These are phyloP conservation scores for Drosophila sulfurigaster DNA, from an alignment of 1,140 invertebrate species.

Conservation along the genomic window DNA sequence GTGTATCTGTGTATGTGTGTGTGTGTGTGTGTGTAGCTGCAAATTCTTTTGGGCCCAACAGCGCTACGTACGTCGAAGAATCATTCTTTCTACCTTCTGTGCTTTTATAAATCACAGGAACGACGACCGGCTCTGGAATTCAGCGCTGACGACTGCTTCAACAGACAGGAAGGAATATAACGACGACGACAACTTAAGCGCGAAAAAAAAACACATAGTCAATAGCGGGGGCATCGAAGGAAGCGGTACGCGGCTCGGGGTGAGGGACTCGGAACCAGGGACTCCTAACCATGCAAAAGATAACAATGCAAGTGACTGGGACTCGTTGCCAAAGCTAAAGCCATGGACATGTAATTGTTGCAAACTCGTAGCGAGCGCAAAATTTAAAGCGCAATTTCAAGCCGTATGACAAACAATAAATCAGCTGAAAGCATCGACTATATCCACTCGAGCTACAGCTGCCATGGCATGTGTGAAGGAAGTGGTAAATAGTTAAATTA, in stretches of 20 bases:
- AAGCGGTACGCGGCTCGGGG: not conserved
- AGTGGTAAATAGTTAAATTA: conserved; percentile 82
- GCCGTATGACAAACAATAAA: conserved; percentile 82
- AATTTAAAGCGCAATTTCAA: conserved; percentile 83
- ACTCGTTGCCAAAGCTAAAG: conserved; percentile 13
- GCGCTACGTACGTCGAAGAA: conserved; percentile 65
- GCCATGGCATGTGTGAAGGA: conserved; percentile 59
- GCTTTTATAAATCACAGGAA: conserved; percentile 81
- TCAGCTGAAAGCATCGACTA: conserved; percentile 74
- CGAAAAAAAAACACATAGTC: conserved; percentile 74
- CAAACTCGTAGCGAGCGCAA: conserved; percentile 68
- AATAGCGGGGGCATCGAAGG: conserved; percentile 48
- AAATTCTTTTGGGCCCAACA: conserved; percentile 77
- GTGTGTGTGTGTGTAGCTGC: conserved; percentile 54
- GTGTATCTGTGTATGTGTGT: conserved; percentile 13
- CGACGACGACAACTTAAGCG: conserved; percentile 77
- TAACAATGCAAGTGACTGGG: conserved; percentile 68
- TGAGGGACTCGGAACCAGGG: not conserved
- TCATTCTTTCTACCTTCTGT: conserved; percentile 74
- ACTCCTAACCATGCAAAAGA: conserved; percentile 48
- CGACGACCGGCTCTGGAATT: conserved; percentile 65
- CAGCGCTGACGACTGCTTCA: conserved; percentile 61
- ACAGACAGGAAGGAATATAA: conserved; percentile 83
- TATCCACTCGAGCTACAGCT: conserved; percentile 31
- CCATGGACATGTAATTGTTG: conserved; percentile 78